A percentile compares a stretch with the other conserved stretches of the same genome.
phyloP scores from a whole-genome alignment of 2,797 vertebrate genomes.

The Gobio occitaniae region DNA sequence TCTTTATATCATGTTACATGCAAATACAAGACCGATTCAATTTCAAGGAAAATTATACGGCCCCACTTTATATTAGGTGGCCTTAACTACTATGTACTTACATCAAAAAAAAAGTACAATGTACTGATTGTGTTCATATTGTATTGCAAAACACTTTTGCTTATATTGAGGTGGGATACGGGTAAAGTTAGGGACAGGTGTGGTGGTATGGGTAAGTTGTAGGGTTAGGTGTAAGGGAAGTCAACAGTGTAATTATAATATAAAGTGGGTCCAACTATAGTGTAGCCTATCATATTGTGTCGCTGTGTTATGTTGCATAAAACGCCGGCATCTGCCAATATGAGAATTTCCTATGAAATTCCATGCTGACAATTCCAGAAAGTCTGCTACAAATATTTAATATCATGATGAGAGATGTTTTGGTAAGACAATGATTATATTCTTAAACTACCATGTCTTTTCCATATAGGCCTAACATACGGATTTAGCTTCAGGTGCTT shows the following conservation, averaged over 20 bases:
- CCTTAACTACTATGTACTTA: too few species aligned
- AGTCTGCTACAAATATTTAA: background rate
- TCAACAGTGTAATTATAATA: too few species aligned
- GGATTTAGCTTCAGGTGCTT: background rate
- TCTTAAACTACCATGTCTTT: background rate
- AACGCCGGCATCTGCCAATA: background rate
- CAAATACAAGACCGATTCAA: background rate
- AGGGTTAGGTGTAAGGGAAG: too few species aligned
- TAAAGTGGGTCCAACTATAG: too few species aligned
- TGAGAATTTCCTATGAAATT: background rate
- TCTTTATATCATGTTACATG: background rate
- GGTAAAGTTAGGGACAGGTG: too few species aligned
- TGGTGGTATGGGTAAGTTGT: too few species aligned
- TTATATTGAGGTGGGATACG: too few species aligned
- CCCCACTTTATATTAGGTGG: too few species aligned
- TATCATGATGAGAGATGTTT: background rate
- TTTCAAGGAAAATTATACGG: conserved; percentile 5
- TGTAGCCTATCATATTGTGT: background rate
- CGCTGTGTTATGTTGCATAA: background rate
- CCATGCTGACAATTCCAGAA: background rate
- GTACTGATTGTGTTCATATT: too few species aligned
- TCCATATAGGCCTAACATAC: background rate
- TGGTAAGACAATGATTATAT: background rate
- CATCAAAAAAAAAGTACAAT: too few species aligned
- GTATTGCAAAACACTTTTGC: too few species aligned